These are phyloP conservation scores for Ctenoplectra terminalis DNA, from an alignment of 1,140 invertebrate species.

Conservation along the genomic window DNA sequence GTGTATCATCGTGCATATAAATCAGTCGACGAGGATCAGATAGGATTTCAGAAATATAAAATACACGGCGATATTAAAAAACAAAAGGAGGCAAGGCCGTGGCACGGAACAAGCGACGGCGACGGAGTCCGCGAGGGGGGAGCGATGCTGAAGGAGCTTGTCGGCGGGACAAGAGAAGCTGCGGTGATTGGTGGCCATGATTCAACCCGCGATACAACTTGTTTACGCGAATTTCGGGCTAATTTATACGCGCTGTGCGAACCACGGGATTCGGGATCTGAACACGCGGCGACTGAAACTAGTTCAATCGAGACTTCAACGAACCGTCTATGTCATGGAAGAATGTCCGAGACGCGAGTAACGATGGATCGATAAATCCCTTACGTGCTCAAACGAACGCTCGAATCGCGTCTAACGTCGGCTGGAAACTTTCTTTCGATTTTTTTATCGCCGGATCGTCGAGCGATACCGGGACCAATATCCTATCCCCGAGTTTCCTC, in stretches of 20 bases:
- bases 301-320: conserved; percentile 30
- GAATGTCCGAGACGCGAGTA: too few species aligned
- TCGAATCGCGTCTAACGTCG: too few species aligned
- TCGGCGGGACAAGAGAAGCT: conserved; percentile 55
- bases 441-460: not conserved
- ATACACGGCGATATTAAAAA: conserved; percentile 78
- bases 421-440: not conserved
- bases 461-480: not conserved
- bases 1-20: conserved; percentile 82
- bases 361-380: too few species aligned
- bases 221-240: conserved; percentile 66
- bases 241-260: conserved; percentile 61
- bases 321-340: too few species aligned
- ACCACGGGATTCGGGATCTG: not conserved
- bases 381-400: too few species aligned
- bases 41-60: conserved; percentile 82
- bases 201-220: conserved; percentile 61
- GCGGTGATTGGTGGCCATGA: conserved; percentile 62
- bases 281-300: not conserved
- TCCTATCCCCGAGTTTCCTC: too few species aligned
- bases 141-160: conserved; percentile 39
- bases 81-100: conserved; percentile 61
- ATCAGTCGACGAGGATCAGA: conserved; percentile 81
- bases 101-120: conserved; percentile 30
- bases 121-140: not conserved